Evolutionary conservation across 2,888 invertebrate genomes (phyloP), one percentile per base, ranked within the genome.

Genomic region (Cantharis rustica): DNA sequence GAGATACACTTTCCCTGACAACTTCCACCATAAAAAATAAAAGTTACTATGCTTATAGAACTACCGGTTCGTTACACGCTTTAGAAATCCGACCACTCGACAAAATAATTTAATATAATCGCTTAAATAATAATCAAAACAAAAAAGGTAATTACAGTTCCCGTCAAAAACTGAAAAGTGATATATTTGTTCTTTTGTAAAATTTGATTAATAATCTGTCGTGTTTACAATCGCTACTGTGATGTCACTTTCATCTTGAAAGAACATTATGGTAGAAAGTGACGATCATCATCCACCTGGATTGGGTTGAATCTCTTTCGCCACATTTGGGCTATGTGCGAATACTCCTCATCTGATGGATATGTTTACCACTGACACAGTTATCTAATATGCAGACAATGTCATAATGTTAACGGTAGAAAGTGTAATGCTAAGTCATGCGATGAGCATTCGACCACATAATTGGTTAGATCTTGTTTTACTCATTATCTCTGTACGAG

Each of bases 1-100:
- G 75, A 75, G 75, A 63, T 75, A 69, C 72, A 75, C 75, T 75
- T 75, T 75, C 75, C 72, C 75, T 69, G 62, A 61, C 71, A 63
- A 63, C 71, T 75, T 74, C 63, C 70, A 68, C 75, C 71, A 16
- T 61, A 16, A 72, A 69, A 75, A 75, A 75, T 71, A 68, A 75
- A 75, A 66, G 26, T 71, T 71, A 70, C 16, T 15, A 68, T 13
- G 62, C 61, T 62, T 31, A 31, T 31, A 31, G 31, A 73, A 73
- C 69, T 75, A 68, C 70, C 75, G 75, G 66, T 63, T 69, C 63
- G 69, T 75, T 71, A 71, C 73, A 73, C 69, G 73, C 26, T 69
- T 62, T 64, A 75, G 75, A 71, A 75, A 70, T n/a, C 47, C 71
- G 31, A 66, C 61, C 47, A 61, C 47, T 47, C 47, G n/a, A n/a